Evolutionary conservation across 2,888 invertebrate genomes (phyloP).

Genomic region (Coleophora deauratella): DNA sequence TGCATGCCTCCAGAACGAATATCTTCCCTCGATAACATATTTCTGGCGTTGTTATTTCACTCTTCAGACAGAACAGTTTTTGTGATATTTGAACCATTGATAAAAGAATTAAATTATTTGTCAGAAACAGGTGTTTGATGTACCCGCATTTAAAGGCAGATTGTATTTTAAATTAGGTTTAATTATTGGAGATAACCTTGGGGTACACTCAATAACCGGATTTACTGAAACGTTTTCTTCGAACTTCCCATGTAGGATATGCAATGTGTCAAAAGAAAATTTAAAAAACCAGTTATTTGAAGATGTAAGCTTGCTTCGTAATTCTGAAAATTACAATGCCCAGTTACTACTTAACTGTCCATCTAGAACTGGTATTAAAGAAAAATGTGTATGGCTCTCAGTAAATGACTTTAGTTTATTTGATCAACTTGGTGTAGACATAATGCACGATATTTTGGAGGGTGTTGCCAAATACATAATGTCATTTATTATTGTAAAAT

Average conservation of each 20-base stretch:
- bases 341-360: not conserved
- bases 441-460: slow-evolving; percentile 6
- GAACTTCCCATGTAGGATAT: slow-evolving; percentile 13
- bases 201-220: slow-evolving; percentile 13
- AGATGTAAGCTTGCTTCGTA: not conserved
- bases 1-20: slow-evolving; percentile 11
- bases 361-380: slow-evolving; percentile 12
- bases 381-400: slow-evolving; percentile 10
- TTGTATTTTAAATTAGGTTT: slow-evolving; percentile 12
- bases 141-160: slow-evolving; percentile 6
- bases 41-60: slow-evolving; percentile 12
- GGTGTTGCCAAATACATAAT: slow-evolving; percentile 5
- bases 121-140: slow-evolving; percentile 3
- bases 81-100: slow-evolving; percentile 13
- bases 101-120: slow-evolving; percentile 12
- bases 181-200: slow-evolving; percentile 15
- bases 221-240: slow-evolving; percentile 17
- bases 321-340: not conserved
- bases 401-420: slow-evolving; percentile 8
- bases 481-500: not conserved
- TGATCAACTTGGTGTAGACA: slow-evolving; percentile 11
- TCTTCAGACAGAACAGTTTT: slow-evolving; percentile 12
- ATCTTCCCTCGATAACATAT: slow-evolving; percentile 12
- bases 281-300: not conserved
- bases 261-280: slow-evolving; percentile 9